phyloP scores from a whole-genome alignment of 2,797 vertebrate species.

The Sternarchorhynchus goeldii region DNA sequence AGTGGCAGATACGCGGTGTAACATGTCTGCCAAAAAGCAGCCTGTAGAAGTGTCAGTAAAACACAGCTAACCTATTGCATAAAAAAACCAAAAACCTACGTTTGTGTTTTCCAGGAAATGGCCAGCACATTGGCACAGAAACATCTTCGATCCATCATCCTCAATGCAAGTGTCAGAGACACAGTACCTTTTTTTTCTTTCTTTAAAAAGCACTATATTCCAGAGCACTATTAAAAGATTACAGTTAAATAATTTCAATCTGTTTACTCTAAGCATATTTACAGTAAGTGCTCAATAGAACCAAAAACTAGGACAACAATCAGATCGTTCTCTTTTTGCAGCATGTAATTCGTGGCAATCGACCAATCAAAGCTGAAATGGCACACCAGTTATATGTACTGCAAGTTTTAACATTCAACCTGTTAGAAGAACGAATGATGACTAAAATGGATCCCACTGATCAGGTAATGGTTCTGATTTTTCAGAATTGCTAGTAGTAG shows the following conservation, averaged over 20 bases:
- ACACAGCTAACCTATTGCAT: conserved; percentile 12
- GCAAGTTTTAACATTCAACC: conserved; percentile 96
- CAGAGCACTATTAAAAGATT: too few species aligned
- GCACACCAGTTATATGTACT: conserved; percentile 98
- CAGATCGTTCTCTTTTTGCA: conserved; percentile 54
- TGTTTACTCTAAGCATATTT: too few species aligned
- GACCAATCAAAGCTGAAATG: conserved; percentile 98
- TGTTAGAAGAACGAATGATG: conserved; percentile 98
- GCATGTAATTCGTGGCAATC: conserved; percentile 96
- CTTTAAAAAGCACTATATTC: too few species aligned
- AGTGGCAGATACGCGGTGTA: too few species aligned
- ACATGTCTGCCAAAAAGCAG: too few species aligned
- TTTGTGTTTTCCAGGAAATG: conserved; percentile 84
- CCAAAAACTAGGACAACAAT: too few species aligned
- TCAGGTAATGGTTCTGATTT: conserved; percentile 74
- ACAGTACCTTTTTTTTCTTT: too few species aligned
- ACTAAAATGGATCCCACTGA: conserved; percentile 99
- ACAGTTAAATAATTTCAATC: too few species aligned
- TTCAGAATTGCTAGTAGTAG: not conserved
- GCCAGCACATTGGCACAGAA: conserved; percentile 95
- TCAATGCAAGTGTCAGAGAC: conserved; percentile 78
- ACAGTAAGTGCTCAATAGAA: too few species aligned
- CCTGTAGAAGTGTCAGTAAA: not conserved
- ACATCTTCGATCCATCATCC: conserved; percentile 91
- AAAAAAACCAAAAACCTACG: not conserved